Base-by-base conservation (phyloP, 2,888 invertebrate genomes). In the Thera obeliscata region DNA sequence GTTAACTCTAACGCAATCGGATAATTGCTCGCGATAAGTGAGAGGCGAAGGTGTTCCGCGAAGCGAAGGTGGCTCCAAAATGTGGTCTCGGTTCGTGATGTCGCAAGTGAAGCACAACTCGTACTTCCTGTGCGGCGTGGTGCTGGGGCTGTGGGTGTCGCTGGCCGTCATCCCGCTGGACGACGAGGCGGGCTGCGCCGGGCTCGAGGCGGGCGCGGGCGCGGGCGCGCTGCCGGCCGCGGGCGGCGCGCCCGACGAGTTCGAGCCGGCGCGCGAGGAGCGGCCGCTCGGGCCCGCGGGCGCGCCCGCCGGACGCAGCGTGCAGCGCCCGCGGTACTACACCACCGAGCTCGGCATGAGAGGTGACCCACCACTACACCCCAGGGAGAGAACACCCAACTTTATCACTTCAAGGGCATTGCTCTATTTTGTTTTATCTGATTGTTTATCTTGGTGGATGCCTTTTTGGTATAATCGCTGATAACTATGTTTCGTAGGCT, bases 301-400 rank as follows among this genome's bases (percentile, higher is more conserved):
- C 0, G 83, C 76, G 76, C 57, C 82, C 48, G 75, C 83, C 56
- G 74, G 84, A 56, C 87, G 92, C 55, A 95, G 95, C 76, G 94
- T 97, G 73, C 94, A 96, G 63, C 95, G 99, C 2, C 98, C 99
- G 0, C 94, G 99, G 35, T 99, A 98, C 92, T 98, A 98, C 84
- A 98, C 98, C 58, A 98, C 99, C 0, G 99, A 99, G 87, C 95
- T 99, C 64, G 99, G 98, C 22, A 98, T 99, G 77, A 95, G 97
- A 70, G 90, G 90, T 86, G 22, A 22, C 22, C 22, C 22, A 22
- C 22, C 22, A 22, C 22, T 22, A 22, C 22, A 22, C 22, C 22
- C 22, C 0, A 1, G 22, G 22, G 22, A 22, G 22, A 22, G 22
- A 22, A 22, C 22, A 22, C 22, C 22, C 22, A 22, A 22, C 22